Base-by-base conservation (phyloP, 2,113 vertebrate species). In the Cyanoramphus novaezelandiae region DNA sequence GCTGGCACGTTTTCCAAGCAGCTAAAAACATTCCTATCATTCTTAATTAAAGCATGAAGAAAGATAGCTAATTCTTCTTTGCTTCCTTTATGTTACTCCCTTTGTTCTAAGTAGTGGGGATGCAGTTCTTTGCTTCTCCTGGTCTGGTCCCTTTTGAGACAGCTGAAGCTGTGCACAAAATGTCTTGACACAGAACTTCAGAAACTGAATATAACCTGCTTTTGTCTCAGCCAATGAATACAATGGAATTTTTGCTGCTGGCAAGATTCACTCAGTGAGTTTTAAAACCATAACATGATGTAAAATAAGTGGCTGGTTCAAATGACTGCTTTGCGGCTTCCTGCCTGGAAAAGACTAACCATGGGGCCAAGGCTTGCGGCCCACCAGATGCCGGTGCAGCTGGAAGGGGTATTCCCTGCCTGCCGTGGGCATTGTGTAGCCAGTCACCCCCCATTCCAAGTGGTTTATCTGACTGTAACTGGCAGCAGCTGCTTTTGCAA, bases 371-470 rank as follows among this genome's bases (percentile, higher is more conserved):
- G 17, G 25, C 13, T 70, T 18, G 19, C 33, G 63, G 17, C 12
- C 39, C 12, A 19, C 29, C 35, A 28, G 29, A 24, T 2, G 9
- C 27, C 67, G 31, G n/a, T 46, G 28, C 37, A 74, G 37, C 21
- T 71, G 39, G 35, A 68, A 68, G 13, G 33, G 33, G 1, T 16
- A 25, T 35, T 69, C 31, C 2, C 31, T 67, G 25, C 33, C 44
- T 4, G 0, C 31, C 4, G 3, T 17, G 59, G 33, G 4, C 37
- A 31, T 41, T 39, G 13, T 5, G 1, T 25, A 17, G 31, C 21
- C 80, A 79, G 19, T 44, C 18, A 35, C 29, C 20, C 25, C 33
- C 10, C 0, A 0, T 49, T 11, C 27, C 18, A 21, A 20, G 37
- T 60, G 31, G 20, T 59, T 78, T 59, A 28, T 65, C 57, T 59